A percentile compares a stretch with the other conserved stretches of the same genome.
phyloP scores from a whole-genome alignment of 2,113 vertebrate species.

The Coturnix japonica region DNA sequence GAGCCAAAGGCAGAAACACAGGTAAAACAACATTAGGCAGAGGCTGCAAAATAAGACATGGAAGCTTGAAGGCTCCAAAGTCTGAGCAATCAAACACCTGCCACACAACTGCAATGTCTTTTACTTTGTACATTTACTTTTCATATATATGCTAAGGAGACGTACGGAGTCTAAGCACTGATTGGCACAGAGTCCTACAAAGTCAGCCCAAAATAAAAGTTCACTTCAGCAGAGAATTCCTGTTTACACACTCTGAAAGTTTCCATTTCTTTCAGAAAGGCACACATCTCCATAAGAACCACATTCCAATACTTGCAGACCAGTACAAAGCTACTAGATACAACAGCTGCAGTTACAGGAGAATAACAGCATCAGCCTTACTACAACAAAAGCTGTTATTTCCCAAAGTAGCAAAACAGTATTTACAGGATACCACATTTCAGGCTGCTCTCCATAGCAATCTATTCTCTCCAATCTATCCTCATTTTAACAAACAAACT shows the following conservation, averaged over 20 bases:
- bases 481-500: background rate
- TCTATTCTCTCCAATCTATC: background rate
- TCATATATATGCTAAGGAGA: background rate
- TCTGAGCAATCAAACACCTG: conserved; percentile 17
- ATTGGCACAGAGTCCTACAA: background rate
- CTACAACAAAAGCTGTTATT: background rate
- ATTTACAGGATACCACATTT: background rate
- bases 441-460: background rate
- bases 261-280: background rate
- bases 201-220: background rate
- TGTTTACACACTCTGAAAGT: background rate
- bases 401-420: background rate
- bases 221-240: background rate
- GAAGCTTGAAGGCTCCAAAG: conserved; percentile 29
- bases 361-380: background rate
- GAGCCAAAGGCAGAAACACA: background rate
- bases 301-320: accelerated
- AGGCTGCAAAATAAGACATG: conserved; percentile 32
- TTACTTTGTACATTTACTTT: background rate
- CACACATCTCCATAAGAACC: background rate
- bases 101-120: background rate
- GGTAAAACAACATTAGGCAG: background rate
- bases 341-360: background rate
- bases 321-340: background rate
- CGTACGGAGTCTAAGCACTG: background rate